A percentile compares a stretch with the other conserved stretches of the same genome.
Conservation (phyloP, 35 echinoderm and acorn worm genomes). For the Amphiura filiformis region DNA sequence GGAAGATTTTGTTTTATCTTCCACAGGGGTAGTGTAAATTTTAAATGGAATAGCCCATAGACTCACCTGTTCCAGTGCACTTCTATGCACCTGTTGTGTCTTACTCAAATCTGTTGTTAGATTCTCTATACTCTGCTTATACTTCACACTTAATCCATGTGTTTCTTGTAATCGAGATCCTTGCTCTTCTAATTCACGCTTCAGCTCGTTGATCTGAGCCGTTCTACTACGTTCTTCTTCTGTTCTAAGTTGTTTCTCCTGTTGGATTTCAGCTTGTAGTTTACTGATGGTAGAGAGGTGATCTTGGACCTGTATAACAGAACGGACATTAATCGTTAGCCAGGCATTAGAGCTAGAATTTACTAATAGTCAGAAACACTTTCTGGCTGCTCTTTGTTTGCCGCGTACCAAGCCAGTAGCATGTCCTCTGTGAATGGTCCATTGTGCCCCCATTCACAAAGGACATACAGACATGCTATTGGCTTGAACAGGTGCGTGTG, state of each 20-base stretch:
- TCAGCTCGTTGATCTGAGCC: constrained; percentile 28
- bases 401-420: no score
- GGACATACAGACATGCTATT: no score
- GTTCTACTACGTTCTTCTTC: constrained; percentile 35
- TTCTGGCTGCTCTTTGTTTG: no score
- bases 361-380: no score
- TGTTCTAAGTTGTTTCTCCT: constrained; percentile 29
- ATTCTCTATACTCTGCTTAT: constrained; percentile 38
- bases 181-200: constrained; percentile 37
- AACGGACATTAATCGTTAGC: no score
- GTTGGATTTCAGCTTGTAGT: constrained; percentile 12
- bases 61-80: constrained; percentile 62
- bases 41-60: no score
- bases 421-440: no score
- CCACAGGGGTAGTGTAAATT: no score
- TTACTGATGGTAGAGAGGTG: constrained; percentile 36
- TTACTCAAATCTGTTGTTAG: constrained; percentile 54
- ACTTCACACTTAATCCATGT: constrained; percentile 12
- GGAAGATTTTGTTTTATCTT: no score
- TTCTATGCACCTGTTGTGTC: constrained; percentile 72
- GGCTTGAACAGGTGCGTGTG: no score
- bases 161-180: background rate
- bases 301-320: constrained; percentile 40
- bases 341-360: no score
- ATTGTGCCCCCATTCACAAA: no score